A percentile compares a stretch with the other conserved stretches of the same genome.
Conservation (phyloP, 2,113 vertebrate species). For the Notiomystis cincta region DNA sequence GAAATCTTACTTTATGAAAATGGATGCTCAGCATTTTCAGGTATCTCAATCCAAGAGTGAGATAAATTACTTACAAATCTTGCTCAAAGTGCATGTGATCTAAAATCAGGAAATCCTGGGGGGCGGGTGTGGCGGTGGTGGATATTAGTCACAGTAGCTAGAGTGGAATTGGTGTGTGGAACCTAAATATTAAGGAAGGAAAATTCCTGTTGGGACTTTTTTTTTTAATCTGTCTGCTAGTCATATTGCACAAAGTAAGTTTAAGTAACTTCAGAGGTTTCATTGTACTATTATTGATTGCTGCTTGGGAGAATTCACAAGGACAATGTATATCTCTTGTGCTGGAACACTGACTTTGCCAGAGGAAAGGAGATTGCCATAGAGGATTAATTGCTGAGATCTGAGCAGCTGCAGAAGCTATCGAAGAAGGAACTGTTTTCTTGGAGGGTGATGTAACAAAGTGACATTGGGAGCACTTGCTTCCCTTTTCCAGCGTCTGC, state of each 20-base stretch:
- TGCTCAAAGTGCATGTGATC: neutral
- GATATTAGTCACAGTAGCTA: neutral
- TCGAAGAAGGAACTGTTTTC: neutral
- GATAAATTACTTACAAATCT: neutral
- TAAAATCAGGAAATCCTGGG: neutral
- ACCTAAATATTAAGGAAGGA: conserved; percentile 3
- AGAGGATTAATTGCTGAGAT: neutral
- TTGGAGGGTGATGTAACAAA: neutral
- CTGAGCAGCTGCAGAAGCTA: neutral
- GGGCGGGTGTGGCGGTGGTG: neutral
- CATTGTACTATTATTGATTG: neutral
- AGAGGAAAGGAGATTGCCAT: neutral
- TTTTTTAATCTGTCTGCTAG: conserved; percentile 3
- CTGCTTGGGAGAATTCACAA: neutral
- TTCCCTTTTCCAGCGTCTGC: neutral
- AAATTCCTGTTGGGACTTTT: neutral
- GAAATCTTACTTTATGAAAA: neutral
- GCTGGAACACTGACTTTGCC: neutral
- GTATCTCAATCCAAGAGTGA: neutral
- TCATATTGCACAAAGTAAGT: neutral
- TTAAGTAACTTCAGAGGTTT: neutral
- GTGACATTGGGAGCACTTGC: neutral
- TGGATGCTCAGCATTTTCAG: neutral
- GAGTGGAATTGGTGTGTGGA: neutral
- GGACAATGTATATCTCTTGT: neutral